Percentiles rank a stretch among this genome's conserved stretches.
Conservation (phyloP, 2,113 vertebrate genomes). For the Takifugu bimaculatus region DNA sequence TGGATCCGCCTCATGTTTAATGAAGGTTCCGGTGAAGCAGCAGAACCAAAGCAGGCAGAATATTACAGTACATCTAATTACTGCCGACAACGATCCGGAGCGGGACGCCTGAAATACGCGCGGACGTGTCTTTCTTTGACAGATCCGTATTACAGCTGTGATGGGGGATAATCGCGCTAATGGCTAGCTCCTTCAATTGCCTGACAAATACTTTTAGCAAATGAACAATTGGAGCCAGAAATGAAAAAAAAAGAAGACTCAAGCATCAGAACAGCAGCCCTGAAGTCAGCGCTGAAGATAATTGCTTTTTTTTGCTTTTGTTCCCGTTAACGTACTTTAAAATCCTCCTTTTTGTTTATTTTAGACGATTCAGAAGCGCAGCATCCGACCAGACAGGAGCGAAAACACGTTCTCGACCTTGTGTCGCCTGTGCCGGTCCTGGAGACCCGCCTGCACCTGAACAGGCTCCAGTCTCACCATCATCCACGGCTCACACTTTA, state of each 20-base stretch:
- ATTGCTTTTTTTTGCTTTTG: slow-evolving; percentile 31
- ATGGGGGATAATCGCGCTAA: slow-evolving; percentile 22
- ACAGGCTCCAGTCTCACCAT: slow-evolving; percentile 9
- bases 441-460: slow-evolving; percentile 20
- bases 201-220: slow-evolving; percentile 15
- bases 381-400: not conserved
- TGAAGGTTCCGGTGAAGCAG: not conserved
- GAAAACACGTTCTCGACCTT: not conserved
- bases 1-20: slow-evolving; percentile 8
- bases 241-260: not conserved
- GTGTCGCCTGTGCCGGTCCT: slow-evolving; percentile 3
- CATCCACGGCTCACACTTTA: slow-evolving; percentile 27
- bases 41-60: slow-evolving; percentile 1
- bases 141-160: slow-evolving; percentile 8
- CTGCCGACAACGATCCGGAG: not conserved
- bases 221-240: slow-evolving; percentile 18
- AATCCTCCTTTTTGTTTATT: slow-evolving; percentile 19
- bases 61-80: slow-evolving; percentile 8
- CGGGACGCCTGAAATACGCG: not conserved
- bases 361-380: slow-evolving; percentile 16
- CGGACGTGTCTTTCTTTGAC: slow-evolving; percentile 8
- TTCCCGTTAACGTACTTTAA: slow-evolving; percentile 20
- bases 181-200: slow-evolving; percentile 21
- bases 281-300: slow-evolving; percentile 19
- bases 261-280: slow-evolving; percentile 13